Percentiles rank a stretch among this genome's conserved stretches.
These are phyloP conservation scores for Philaethria dido DNA, from an alignment of 2,888 invertebrate genomes.

Conservation along the genomic window DNA sequence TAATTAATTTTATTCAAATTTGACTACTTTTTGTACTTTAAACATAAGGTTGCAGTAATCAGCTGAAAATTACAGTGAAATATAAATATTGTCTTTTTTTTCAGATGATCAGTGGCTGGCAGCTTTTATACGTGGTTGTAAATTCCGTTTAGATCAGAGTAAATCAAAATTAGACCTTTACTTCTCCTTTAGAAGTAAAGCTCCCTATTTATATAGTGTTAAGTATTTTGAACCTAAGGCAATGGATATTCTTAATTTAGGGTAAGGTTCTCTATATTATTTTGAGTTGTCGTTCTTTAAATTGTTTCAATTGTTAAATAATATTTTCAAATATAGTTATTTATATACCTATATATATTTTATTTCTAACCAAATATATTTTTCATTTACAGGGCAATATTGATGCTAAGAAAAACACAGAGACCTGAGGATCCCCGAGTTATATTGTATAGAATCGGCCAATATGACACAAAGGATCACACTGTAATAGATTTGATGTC, in stretches of 20 bases:
- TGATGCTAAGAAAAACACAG: slow-evolving; percentile 55
- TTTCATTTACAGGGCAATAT: slow-evolving; percentile 49
- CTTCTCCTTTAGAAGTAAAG: slow-evolving; percentile 79
- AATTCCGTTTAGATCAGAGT: slow-evolving; percentile 83
- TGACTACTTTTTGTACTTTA: no score
- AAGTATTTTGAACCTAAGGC: slow-evolving; percentile 55
- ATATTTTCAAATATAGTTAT: background rate
- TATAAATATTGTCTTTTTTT: background rate
- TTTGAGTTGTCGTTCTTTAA: background rate
- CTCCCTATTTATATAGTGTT: slow-evolving; percentile 74
- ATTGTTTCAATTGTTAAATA: background rate
- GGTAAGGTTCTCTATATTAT: slow-evolving; percentile 48
- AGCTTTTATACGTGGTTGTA: slow-evolving; percentile 85
- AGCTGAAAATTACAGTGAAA: no score
- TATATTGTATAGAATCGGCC: slow-evolving; percentile 76
- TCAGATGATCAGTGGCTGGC: slow-evolving; percentile 85
- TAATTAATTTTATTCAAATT: slow-evolving; percentile 42
- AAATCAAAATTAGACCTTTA: slow-evolving; percentile 85
- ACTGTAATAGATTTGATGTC: slow-evolving; percentile 53
- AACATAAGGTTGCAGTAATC: background rate
- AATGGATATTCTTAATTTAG: slow-evolving; percentile 53
- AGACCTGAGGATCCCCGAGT: slow-evolving; percentile 68
- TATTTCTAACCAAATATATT: background rate
- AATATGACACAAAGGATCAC: slow-evolving; percentile 66
- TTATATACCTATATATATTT: background rate